These are phyloP conservation scores for Peribatodes rhomboidaria DNA, from an alignment of 2,888 invertebrate genomes.

Conservation along the genomic window DNA sequence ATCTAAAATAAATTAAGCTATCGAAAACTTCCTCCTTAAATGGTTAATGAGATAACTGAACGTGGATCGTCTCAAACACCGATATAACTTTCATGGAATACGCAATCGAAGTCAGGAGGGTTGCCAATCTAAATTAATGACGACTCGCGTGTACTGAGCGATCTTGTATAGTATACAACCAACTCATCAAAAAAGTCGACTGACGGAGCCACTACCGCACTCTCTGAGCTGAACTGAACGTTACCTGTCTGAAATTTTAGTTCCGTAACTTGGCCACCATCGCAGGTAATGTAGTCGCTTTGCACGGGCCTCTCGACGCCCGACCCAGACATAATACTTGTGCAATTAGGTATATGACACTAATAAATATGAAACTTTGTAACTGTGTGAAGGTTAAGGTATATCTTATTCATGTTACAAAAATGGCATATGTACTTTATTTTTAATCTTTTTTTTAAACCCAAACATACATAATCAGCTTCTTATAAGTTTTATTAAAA, in stretches of 20 bases:
- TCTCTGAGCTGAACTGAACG: slow-evolving; percentile 1
- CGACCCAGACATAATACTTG: slow-evolving; percentile 10
- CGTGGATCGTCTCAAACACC: slow-evolving; percentile 43
- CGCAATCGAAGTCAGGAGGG: slow-evolving; percentile 63
- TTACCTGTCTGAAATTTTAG: neutral
- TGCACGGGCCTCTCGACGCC: slow-evolving; percentile 3
- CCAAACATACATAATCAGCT: too few species aligned
- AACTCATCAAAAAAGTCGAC: neutral
- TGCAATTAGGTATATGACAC: neutral
- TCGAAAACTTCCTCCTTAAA: slow-evolving; percentile 13
- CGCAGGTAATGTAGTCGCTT: neutral
- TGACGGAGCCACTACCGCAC: neutral
- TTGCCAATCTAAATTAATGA: slow-evolving; percentile 68
- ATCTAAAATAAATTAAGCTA: neutral
- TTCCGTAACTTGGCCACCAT: neutral
- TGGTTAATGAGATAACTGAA: slow-evolving; percentile 34
- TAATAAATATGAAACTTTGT: slow-evolving; percentile 5
- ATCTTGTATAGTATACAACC: slow-evolving; percentile 31
- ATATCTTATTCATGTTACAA: too few species aligned
- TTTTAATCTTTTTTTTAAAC: too few species aligned
- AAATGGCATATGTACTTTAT: too few species aligned
- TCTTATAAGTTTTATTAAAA: too few species aligned
- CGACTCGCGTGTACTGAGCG: slow-evolving; percentile 30
- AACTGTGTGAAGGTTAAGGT: neutral
- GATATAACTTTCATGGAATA: slow-evolving; percentile 80